Conservation (phyloP, 2,797 vertebrate species). For the Acipenser oxyrinchus region DNA sequence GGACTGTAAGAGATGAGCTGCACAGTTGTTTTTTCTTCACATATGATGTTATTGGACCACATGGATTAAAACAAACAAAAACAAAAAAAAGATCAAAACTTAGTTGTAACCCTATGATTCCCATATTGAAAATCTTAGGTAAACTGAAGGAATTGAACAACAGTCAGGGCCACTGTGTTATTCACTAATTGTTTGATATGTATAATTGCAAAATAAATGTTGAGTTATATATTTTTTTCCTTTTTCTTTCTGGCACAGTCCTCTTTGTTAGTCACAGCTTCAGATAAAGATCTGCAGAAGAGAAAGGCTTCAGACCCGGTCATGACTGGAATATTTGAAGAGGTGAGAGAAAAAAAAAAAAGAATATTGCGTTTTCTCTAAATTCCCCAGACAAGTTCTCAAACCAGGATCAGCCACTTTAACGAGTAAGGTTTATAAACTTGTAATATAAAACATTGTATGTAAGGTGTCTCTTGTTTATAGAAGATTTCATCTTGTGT, state of each 20-base stretch:
- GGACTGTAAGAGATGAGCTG: not conserved
- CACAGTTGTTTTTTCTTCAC: not conserved
- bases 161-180: no score
- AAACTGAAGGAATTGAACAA: no score
- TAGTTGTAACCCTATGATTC: no score
- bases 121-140: no score
- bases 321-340: constrained; percentile 82
- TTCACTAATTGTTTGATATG: constrained; percentile 43
- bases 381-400: not conserved
- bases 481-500: no score
- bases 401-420: not conserved
- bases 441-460: not conserved
- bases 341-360: constrained; percentile 56
- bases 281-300: constrained; percentile 73
- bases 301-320: constrained; percentile 82
- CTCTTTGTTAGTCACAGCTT: constrained; percentile 39
- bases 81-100: constrained; percentile 23
- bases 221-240: not conserved
- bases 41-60: not conserved
- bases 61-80: no score
- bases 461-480: not conserved
- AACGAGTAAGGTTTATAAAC: not conserved
- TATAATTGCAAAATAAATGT: constrained; percentile 31
- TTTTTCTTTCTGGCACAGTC: constrained; percentile 32
- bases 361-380: not conserved